These are phyloP conservation scores for Oryzias woworae DNA, from an alignment of 2,113 vertebrate genomes.

Conservation along the genomic window DNA sequence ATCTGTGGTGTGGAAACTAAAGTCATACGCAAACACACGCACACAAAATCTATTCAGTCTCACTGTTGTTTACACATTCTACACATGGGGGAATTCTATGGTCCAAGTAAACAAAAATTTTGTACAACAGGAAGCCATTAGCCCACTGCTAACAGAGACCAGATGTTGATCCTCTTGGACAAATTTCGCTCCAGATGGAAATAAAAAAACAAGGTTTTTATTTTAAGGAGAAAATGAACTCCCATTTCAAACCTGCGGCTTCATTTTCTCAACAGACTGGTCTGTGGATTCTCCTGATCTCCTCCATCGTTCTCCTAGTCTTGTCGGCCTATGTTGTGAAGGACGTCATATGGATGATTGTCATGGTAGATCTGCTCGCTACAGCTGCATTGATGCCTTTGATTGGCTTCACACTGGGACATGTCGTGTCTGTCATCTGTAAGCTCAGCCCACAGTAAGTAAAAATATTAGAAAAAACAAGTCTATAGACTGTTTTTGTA, in stretches of 20 bases:
- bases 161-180: neutral
- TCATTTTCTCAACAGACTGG: slow-evolving; percentile 68
- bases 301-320: slow-evolving; percentile 44
- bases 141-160: neutral
- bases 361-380: slow-evolving; percentile 73
- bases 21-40: too few relatives aligned
- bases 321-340: slow-evolving; percentile 68
- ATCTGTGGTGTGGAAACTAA: too few relatives aligned
- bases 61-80: too few relatives aligned
- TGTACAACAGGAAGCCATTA: neutral
- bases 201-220: neutral
- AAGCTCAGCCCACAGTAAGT: slow-evolving; percentile 75
- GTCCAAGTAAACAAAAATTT: neutral
- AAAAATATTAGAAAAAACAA: neutral
- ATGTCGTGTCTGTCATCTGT: slow-evolving; percentile 74
- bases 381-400: slow-evolving; percentile 82
- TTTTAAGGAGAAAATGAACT: neutral
- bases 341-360: slow-evolving; percentile 57
- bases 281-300: slow-evolving; percentile 63
- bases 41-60: too few relatives aligned
- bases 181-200: neutral
- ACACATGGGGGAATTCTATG: neutral
- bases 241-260: neutral
- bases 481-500: neutral
- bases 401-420: slow-evolving; percentile 81